Evolutionary conservation across 2,113 vertebrate genomes (phyloP).

Genomic region (Periophthalmus modestus): DNA sequence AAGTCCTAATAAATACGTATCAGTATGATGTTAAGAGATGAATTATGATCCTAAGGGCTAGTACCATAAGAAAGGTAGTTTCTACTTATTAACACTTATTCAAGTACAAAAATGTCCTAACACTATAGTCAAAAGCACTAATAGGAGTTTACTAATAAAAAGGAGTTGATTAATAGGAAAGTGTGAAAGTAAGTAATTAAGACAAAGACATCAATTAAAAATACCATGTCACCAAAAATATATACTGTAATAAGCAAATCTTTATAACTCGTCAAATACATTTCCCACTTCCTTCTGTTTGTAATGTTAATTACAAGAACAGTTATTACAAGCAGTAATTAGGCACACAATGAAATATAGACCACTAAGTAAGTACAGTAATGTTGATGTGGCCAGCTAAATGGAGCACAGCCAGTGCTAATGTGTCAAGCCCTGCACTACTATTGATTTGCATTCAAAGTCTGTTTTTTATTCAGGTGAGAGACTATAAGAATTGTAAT

Average conservation of each 20-base stretch:
- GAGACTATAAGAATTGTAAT: background rate
- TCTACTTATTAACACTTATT: no score
- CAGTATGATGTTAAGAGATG: no score
- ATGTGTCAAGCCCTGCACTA: conserved; percentile 54
- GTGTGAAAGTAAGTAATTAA: no score
- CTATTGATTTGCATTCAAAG: conserved; percentile 47
- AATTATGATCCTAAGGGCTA: no score
- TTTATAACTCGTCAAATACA: background rate
- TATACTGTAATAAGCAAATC: background rate
- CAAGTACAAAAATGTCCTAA: no score
- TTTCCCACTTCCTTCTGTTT: conserved; percentile 14
- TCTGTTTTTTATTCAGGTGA: conserved; percentile 53
- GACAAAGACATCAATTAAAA: no score
- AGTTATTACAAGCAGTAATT: conserved; percentile 36
- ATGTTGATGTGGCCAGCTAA: conserved; percentile 36
- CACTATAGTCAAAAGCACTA: no score
- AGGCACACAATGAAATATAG: background rate
- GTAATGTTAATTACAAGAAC: conserved; percentile 22
- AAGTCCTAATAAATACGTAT: no score
- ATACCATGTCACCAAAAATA: no score
- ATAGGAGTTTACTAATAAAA: no score
- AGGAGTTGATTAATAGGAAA: no score
- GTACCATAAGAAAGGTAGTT: no score
- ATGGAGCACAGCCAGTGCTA: conserved; percentile 21
- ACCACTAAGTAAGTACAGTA: conserved; percentile 10